Percentiles rank a stretch among this genome's conserved stretches.
phyloP scores from a whole-genome alignment of 1,140 invertebrate genomes.

The Drosophila tsacasi region DNA sequence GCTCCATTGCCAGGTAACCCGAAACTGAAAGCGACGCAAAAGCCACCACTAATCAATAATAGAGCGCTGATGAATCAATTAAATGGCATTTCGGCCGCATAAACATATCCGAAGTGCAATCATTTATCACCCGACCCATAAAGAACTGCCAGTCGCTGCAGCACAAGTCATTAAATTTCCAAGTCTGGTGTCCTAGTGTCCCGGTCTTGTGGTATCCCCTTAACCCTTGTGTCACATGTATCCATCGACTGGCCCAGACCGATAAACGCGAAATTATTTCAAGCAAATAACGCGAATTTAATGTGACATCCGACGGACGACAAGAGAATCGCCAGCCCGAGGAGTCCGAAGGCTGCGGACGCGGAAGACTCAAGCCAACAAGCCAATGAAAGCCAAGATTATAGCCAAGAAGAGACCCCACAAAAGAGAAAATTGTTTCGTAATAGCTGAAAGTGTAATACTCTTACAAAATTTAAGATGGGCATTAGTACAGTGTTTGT shows the following conservation, averaged over 20 bases:
- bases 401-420: constrained; percentile 17
- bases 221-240: constrained; percentile 25
- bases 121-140: constrained; percentile 52
- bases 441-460: not conserved
- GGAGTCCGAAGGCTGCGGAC: not conserved
- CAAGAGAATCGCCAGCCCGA: constrained; percentile 43
- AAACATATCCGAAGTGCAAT: constrained; percentile 31
- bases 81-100: constrained; percentile 60
- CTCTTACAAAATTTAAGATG: constrained; percentile 4
- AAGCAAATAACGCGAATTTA: constrained; percentile 80
- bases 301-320: constrained; percentile 77
- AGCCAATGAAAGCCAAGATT: constrained; percentile 56
- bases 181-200: constrained; percentile 6
- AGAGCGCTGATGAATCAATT: constrained; percentile 76
- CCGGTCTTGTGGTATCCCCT: not conserved
- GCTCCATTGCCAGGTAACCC: constrained; percentile 35
- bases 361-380: constrained; percentile 21
- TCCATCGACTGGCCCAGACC: constrained; percentile 26
- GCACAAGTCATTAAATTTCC: constrained; percentile 53
- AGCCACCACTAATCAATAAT: constrained; percentile 44
- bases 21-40: constrained; percentile 29
- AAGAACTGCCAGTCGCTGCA: constrained; percentile 52
- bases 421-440: not conserved
- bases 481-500: not conserved
- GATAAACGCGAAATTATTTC: constrained; percentile 78